Evolutionary conservation across 1,140 invertebrate genomes (phyloP).

Genomic region (Pseudomyrmex cubaensis): DNA sequence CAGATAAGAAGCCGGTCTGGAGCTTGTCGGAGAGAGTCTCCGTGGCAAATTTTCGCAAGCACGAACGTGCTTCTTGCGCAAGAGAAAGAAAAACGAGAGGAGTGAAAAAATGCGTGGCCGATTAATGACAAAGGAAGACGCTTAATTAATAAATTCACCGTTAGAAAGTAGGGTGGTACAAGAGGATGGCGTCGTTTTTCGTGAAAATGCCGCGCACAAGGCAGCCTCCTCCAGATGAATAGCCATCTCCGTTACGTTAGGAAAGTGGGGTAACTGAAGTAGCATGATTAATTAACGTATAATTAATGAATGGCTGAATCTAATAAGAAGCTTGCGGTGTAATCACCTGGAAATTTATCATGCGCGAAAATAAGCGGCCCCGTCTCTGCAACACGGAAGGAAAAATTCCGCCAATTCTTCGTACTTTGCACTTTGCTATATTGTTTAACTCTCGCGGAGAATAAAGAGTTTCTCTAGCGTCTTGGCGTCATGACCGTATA

Average conservation of each 20-base stretch:
- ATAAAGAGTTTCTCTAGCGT: conserved; percentile 39
- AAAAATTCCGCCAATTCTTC: conserved; percentile 65
- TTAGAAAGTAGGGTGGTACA: conserved; percentile 44
- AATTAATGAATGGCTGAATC: conserved; percentile 76
- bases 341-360: conserved; percentile 76
- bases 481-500: conserved; percentile 55
- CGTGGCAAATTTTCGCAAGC: not conserved
- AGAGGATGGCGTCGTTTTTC: conserved; percentile 65
- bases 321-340: conserved; percentile 77
- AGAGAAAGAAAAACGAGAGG: not conserved
- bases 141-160: conserved; percentile 72
- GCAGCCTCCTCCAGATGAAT: conserved; percentile 71
- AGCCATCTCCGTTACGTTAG: conserved; percentile 72
- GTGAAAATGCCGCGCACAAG: conserved; percentile 65
- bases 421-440: conserved; percentile 56
- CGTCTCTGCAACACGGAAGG: conserved; percentile 19
- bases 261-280: conserved; percentile 72
- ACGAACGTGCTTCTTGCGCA: not conserved
- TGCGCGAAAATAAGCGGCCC: conserved; percentile 70
- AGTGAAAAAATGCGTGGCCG: conserved; percentile 19
- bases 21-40: not conserved
- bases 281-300: conserved; percentile 76
- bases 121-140: conserved; percentile 38
- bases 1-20: conserved; percentile 56
- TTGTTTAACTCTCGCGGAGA: conserved; percentile 51